A percentile compares a stretch with the other conserved stretches of the same genome.
Evolutionary conservation across 1,140 invertebrate genomes (phyloP).

Genomic region (Planococcus citri): DNA sequence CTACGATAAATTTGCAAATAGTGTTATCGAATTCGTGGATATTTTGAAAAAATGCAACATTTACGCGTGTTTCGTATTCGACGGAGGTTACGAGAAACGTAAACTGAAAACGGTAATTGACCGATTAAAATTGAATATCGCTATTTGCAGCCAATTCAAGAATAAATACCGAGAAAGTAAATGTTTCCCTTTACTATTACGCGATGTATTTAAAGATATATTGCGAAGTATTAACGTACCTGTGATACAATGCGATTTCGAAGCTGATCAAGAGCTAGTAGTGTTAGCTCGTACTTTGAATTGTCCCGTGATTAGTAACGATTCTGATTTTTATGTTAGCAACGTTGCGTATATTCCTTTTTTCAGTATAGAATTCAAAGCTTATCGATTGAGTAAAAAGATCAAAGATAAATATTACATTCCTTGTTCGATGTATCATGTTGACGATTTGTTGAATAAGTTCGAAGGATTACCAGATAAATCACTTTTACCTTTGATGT

Average conservation of each 20-base stretch:
- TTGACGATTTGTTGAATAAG: constrained; percentile 50
- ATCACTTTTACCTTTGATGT: constrained; percentile 46
- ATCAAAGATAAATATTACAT: constrained; percentile 33
- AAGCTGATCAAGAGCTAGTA: constrained; percentile 75
- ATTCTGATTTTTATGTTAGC: constrained; percentile 85
- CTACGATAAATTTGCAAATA: constrained; percentile 58
- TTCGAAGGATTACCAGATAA: constrained; percentile 40
- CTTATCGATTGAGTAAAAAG: constrained; percentile 24
- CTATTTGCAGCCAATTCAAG: constrained; percentile 8
- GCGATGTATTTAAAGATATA: constrained; percentile 56
- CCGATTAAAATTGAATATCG: constrained; percentile 50
- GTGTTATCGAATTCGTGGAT: constrained; percentile 54
- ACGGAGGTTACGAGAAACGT: constrained; percentile 62
- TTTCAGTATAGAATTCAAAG: constrained; percentile 42
- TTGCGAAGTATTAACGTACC: constrained; percentile 48
- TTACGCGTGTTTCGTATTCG: constrained; percentile 62
- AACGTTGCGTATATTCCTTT: constrained; percentile 69
- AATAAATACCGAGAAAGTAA: constrained; percentile 18
- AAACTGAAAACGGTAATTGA: constrained; percentile 58
- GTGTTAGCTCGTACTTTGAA: constrained; percentile 51
- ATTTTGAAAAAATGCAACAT: constrained; percentile 57
- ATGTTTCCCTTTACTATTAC: constrained; percentile 53
- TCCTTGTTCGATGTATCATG: constrained; percentile 54
- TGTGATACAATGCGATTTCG: constrained; percentile 60
- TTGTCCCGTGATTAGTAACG: constrained; percentile 74